Base-by-base conservation (phyloP, 2,888 invertebrate species). In the Onthophagus sagittarius region DNA sequence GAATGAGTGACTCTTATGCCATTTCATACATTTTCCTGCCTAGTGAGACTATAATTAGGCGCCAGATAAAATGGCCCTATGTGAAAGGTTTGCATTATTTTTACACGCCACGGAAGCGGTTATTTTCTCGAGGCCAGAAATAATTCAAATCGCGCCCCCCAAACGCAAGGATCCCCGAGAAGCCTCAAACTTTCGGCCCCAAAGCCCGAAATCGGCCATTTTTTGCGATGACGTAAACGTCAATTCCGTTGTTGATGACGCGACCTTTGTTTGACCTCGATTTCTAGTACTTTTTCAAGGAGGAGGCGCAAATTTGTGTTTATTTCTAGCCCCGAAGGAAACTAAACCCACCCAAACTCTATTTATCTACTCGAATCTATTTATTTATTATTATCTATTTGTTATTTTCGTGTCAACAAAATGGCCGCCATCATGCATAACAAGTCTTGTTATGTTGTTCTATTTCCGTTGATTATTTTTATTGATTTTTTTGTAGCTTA, bases 31-130 rank as follows among this genome's bases (percentile, higher is more conserved):
- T 78, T 82, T 83, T 83, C 84, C 84, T 83, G 83, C 83, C 83
- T 84, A 85, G 85, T 85, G 85, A 85, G 78, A 83, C 82, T 84
- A 82, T 73, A 81, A 83, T 84, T 85, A 84, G 83, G 82, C 39
- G 82, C 82, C 82, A 82, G 79, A 67, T 53, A 83, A 82, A 84
- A 85, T 85, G 85, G 85, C 85, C 82, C 84, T 85, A 84, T 85
- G 85, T 85, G 85, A 85, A 85, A 85, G 85, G 85, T 85, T 85
- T 85, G 85, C 83, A 83, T 84, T 82, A 83, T 84, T 85, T 85
- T 85, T 85, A 83, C 83, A 82, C 83, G 80, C 80, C 78, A 82
- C 80, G 83, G 81, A 81, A 72, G n/a, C 62, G 69, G 71, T 72
- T 70, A 69, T 70, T 69, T 70, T 75, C 72, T 73, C 69, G 73